A percentile compares a stretch with the other conserved stretches of the same genome.
Evolutionary conservation across 2,113 vertebrate genomes (phyloP).

Genomic region (Mohoua ochrocephala): DNA sequence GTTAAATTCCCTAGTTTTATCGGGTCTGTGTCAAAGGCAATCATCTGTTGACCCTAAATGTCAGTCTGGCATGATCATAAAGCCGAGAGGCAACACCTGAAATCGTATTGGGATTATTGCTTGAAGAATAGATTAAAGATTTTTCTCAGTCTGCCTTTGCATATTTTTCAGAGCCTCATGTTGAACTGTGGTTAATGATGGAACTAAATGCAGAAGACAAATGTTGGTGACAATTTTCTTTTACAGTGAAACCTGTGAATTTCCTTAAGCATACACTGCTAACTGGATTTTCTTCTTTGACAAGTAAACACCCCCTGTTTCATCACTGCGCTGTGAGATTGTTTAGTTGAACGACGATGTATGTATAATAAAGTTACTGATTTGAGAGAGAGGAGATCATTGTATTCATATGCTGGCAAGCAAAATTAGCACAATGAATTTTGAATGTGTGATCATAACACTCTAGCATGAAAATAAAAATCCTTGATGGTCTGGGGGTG

Average conservation of each 20-base stretch:
- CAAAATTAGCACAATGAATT: background rate
- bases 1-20: background rate
- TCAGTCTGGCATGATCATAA: background rate
- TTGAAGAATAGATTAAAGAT: background rate
- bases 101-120: background rate
- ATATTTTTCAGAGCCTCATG: background rate
- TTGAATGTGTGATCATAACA: background rate
- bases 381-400: background rate
- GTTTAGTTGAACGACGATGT: background rate
- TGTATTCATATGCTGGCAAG: background rate
- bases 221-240: background rate
- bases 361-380: background rate
- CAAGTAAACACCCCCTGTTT: background rate
- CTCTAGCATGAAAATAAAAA: background rate
- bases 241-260: background rate
- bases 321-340: background rate
- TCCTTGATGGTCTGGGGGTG: background rate
- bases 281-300: background rate
- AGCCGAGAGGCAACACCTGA: background rate
- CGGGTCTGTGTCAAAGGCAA: background rate
- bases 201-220: background rate
- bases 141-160: background rate
- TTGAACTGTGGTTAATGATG: background rate
- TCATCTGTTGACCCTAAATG: background rate
- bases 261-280: background rate